These are phyloP conservation scores for Balearica regulorum DNA, from an alignment of 2,797 vertebrate genomes.

Conservation along the genomic window DNA sequence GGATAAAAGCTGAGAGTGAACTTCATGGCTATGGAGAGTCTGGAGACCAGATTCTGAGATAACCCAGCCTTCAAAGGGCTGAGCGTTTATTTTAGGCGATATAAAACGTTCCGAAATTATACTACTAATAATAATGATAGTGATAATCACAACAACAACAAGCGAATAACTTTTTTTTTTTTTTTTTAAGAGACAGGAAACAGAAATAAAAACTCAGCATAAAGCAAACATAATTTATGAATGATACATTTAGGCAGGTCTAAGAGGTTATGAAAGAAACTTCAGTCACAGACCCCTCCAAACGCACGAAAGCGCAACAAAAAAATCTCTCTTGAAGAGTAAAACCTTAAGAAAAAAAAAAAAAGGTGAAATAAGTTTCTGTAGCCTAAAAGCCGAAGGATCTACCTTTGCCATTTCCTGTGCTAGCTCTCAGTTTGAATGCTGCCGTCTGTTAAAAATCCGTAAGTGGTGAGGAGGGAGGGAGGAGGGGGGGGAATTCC, in stretches of 20 bases:
- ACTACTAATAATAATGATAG: background rate
- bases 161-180: background rate
- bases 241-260: background rate
- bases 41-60: background rate
- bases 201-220: background rate
- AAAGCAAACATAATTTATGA: background rate
- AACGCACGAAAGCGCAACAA: background rate
- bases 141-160: background rate
- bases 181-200: background rate
- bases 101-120: background rate
- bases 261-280: background rate
- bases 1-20: slow-evolving; percentile 31
- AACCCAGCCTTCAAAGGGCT: background rate
- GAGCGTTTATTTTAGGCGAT: background rate
- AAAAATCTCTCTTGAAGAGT: background rate
- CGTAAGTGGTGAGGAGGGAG: background rate
- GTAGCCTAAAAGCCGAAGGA: background rate
- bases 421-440: slow-evolving; percentile 13
- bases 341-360: background rate
- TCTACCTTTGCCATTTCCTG: slow-evolving; percentile 57
- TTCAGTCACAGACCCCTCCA: background rate
- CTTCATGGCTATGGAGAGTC: background rate
- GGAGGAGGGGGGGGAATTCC: background rate
- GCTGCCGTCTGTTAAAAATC: slow-evolving; percentile 46
- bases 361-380: background rate